These are phyloP conservation scores for Malacoctenus gilli DNA, from an alignment of 2,797 vertebrate species.

Conservation along the genomic window DNA sequence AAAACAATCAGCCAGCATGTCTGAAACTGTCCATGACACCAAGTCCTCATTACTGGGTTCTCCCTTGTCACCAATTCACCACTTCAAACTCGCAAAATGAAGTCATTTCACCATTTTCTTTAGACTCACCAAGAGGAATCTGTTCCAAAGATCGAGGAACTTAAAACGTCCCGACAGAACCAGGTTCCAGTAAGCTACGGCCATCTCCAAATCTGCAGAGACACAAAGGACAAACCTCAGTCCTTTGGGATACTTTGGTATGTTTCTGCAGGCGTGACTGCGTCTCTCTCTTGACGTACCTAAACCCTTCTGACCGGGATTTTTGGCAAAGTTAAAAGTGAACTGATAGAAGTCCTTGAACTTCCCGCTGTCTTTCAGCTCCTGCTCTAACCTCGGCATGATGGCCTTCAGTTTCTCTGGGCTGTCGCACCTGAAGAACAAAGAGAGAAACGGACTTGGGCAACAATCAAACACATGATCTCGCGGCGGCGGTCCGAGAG, in stretches of 20 bases:
- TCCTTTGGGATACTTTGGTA: background rate
- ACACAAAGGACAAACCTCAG: slow-evolving; percentile 22
- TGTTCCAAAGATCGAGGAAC: slow-evolving; percentile 99
- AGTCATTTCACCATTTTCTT: too few species aligned
- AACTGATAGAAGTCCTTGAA: slow-evolving; percentile 99
- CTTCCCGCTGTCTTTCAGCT: slow-evolving; percentile 91
- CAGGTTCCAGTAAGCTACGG: slow-evolving; percentile 98
- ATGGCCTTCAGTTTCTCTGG: slow-evolving; percentile 92
- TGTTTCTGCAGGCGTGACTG: background rate
- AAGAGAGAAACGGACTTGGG: slow-evolving; percentile 19
- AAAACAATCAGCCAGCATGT: too few species aligned
- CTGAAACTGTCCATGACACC: too few species aligned
- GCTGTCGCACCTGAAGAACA: slow-evolving; percentile 88
- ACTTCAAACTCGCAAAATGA: too few species aligned
- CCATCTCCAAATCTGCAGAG: slow-evolving; percentile 95
- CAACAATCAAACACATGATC: slow-evolving; percentile 12
- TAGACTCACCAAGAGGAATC: slow-evolving; percentile 93
- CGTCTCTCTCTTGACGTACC: slow-evolving; percentile 79
- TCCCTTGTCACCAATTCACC: too few species aligned
- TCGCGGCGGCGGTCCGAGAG: background rate
- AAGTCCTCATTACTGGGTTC: too few species aligned
- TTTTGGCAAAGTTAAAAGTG: slow-evolving; percentile 98
- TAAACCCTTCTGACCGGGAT: slow-evolving; percentile 95
- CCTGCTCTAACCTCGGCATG: slow-evolving; percentile 93
- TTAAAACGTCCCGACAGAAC: slow-evolving; percentile 95